These are phyloP conservation scores for Acanthosepion pharaonis DNA, from an alignment of 2,888 invertebrate genomes.

Conservation along the genomic window DNA sequence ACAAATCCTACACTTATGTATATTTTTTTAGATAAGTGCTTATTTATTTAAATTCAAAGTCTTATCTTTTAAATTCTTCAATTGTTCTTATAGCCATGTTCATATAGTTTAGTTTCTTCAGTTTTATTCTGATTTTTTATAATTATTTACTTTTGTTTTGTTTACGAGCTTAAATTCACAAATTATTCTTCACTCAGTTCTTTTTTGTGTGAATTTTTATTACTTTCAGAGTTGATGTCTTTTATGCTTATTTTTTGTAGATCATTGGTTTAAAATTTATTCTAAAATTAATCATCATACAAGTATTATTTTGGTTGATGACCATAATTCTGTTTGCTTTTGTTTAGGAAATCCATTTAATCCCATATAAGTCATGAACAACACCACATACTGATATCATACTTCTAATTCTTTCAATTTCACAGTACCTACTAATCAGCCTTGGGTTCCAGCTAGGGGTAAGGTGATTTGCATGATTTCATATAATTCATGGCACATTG, in stretches of 20 bases:
- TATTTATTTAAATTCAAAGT: background rate
- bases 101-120: background rate
- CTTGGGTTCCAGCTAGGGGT: background rate
- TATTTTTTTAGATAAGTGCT: background rate
- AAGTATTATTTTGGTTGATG: background rate
- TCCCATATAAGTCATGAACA: background rate
- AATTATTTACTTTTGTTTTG: background rate
- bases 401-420: constrained; percentile 12
- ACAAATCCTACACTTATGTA: background rate
- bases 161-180: background rate
- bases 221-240: background rate
- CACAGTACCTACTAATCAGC: background rate
- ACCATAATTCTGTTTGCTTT: background rate
- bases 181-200: background rate
- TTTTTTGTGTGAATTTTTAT: background rate
- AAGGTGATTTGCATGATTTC: background rate
- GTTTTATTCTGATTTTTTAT: background rate
- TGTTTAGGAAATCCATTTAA: background rate
- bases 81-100: background rate
- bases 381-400: background rate
- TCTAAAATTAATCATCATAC: background rate
- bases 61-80: background rate
- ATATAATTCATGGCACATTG: background rate
- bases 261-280: background rate
- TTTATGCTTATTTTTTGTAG: background rate